Percentiles rank a stretch among this genome's conserved stretches.
Conservation (phyloP, 2,888 invertebrate species). For the Myathropa florea region DNA sequence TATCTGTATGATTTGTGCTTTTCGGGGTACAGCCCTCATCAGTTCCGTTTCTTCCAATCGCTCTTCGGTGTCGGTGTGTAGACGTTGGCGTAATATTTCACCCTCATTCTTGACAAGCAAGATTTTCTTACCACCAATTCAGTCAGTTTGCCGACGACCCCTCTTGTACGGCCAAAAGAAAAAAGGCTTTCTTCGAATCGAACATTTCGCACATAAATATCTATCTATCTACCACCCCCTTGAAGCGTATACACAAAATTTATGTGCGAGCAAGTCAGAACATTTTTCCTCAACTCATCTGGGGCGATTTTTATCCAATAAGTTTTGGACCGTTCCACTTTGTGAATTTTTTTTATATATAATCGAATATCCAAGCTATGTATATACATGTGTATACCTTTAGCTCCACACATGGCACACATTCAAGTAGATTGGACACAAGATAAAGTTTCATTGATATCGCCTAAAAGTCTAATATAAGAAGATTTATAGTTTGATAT, state of each 20-base stretch:
- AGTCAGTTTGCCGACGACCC: background rate
- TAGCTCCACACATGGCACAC: background rate
- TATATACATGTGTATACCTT: background rate
- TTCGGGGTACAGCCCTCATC: constrained; percentile 68
- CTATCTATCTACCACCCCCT: constrained; percentile 53
- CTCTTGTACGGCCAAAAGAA: constrained; percentile 17
- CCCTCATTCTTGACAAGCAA: constrained; percentile 42
- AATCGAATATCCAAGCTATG: constrained; percentile 33
- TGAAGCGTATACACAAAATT: constrained; percentile 31
- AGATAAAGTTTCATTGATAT: constrained; percentile 81
- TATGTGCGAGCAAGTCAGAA: constrained; percentile 31
- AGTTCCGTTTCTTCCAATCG: constrained; percentile 65
- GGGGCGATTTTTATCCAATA: constrained; percentile 51
- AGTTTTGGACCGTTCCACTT: constrained; percentile 37
- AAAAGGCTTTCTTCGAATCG: constrained; percentile 47
- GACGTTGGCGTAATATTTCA: constrained; percentile 53
- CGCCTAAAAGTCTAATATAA: constrained; percentile 80
- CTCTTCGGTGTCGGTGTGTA: constrained; percentile 14
- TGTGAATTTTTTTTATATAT: constrained; percentile 44
- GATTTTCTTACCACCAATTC: constrained; percentile 11
- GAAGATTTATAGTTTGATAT: constrained; percentile 77
- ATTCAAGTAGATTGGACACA: constrained; percentile 59
- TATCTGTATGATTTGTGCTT: constrained; percentile 73
- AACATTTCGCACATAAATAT: constrained; percentile 68
- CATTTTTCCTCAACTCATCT: constrained; percentile 20